Conservation (phyloP, 2,113 vertebrate genomes). For the Danionella cerebrum region DNA sequence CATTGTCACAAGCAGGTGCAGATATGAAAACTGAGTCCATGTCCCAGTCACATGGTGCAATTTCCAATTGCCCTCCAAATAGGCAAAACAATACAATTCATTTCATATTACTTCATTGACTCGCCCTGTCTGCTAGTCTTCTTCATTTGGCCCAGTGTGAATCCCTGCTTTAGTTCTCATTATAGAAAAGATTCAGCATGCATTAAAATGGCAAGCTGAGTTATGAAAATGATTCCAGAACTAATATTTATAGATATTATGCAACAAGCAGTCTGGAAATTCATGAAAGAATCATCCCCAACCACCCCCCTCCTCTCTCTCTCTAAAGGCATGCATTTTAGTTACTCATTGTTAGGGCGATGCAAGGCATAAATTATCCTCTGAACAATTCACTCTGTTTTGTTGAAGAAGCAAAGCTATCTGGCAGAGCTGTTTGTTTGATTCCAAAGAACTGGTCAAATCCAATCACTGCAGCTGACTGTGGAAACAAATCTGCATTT, state of each 20-base stretch:
- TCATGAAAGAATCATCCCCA: too few species aligned
- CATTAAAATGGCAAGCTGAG: constrained; percentile 18
- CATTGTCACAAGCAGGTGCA: not conserved
- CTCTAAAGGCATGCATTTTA: constrained; percentile 32
- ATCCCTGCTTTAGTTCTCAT: not conserved
- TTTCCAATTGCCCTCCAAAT: constrained; percentile 32
- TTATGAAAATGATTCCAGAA: constrained; percentile 33
- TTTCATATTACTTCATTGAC: constrained; percentile 23
- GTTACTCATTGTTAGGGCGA: constrained; percentile 33
- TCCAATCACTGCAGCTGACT: not conserved
- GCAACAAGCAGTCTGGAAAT: constrained; percentile 23
- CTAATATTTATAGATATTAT: constrained; percentile 35
- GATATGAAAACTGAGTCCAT: not conserved
- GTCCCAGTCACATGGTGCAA: constrained; percentile 14
- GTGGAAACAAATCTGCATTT: not conserved
- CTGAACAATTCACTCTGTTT: constrained; percentile 41
- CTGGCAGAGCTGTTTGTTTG: constrained; percentile 15
- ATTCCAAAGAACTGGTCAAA: not conserved
- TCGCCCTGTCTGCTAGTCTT: not conserved
- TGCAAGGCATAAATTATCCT: constrained; percentile 34
- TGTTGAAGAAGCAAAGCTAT: constrained; percentile 17
- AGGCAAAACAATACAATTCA: constrained; percentile 41
- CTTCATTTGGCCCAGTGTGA: constrained; percentile 9
- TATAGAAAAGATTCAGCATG: constrained; percentile 4
- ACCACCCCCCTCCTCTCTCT: not conserved